Evolutionary conservation across 2,888 invertebrate genomes (phyloP).

Genomic region (Cephus sareptanus): DNA sequence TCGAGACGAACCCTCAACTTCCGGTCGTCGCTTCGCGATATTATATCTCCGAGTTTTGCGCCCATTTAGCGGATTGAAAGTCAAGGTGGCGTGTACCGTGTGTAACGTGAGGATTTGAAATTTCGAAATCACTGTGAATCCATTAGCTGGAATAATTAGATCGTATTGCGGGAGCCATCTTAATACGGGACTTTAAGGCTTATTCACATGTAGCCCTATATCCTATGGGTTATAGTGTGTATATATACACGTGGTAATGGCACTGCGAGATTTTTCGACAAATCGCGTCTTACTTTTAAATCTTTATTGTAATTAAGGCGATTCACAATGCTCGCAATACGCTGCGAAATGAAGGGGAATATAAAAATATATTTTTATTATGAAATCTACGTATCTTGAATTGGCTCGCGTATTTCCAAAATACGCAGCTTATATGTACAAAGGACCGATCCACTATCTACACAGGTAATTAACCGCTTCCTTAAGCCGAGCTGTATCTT

Average conservation of each 20-base stretch:
- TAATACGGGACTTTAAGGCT: not conserved
- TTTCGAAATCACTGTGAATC: not conserved
- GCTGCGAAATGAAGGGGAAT: too few species aligned
- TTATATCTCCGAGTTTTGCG: not conserved
- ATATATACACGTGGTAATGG: too few species aligned
- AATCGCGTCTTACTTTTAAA: not conserved
- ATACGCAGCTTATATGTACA: not conserved
- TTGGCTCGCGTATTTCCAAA: not conserved
- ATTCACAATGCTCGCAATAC: not conserved
- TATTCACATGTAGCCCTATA: not conserved
- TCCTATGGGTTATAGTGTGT: not conserved
- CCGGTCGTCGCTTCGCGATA: not conserved
- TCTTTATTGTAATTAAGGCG: not conserved
- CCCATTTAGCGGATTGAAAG: not conserved
- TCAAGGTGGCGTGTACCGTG: not conserved
- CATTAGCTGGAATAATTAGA: not conserved
- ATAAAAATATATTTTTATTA: too few species aligned
- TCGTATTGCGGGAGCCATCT: not conserved
- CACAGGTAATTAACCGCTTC: slow-evolving; percentile 59
- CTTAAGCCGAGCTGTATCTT: slow-evolving; percentile 56
- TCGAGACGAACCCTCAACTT: slow-evolving; percentile 58
- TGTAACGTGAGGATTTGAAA: not conserved
- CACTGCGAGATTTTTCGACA: not conserved
- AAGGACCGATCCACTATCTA: slow-evolving; percentile 44
- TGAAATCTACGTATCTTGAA: not conserved